A percentile compares a stretch with the other conserved stretches of the same genome.
These are phyloP conservation scores for Asteroscopus sphinx DNA, from an alignment of 2,888 invertebrate genomes.

Conservation along the genomic window DNA sequence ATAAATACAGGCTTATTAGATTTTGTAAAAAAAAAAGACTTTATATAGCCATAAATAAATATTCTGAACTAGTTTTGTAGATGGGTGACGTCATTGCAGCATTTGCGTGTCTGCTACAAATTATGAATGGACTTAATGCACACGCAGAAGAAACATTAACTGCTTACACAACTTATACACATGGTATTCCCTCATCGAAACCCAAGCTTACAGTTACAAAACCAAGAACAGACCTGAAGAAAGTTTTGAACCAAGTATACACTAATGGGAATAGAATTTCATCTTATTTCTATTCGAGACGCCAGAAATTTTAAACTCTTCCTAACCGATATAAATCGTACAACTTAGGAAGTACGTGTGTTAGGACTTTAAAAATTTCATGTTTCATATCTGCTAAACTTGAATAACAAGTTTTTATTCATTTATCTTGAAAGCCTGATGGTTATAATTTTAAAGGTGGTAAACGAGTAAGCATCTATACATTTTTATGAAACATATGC, in stretches of 20 bases:
- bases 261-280: slow-evolving; percentile 51
- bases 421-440: slow-evolving; percentile 25
- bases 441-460: slow-evolving; percentile 18
- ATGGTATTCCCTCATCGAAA: slow-evolving; percentile 1
- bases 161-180: slow-evolving; percentile 9
- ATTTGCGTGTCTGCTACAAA: slow-evolving; percentile 25
- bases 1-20: too few species aligned
- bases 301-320: slow-evolving; percentile 43
- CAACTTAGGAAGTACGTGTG: slow-evolving; percentile 36
- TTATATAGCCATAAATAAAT: neutral
- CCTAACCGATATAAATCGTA: slow-evolving; percentile 33
- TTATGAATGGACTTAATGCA: slow-evolving; percentile 17
- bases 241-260: slow-evolving; percentile 6
- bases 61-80: neutral
- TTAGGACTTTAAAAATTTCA: slow-evolving; percentile 41
- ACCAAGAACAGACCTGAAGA: neutral
- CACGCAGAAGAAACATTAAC: slow-evolving; percentile 14
- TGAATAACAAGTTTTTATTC: slow-evolving; percentile 25
- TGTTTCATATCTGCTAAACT: slow-evolving; percentile 25
- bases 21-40: too few species aligned
- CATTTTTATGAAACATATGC: too few species aligned
- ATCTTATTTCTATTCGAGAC: slow-evolving; percentile 42
- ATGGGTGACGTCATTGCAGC: slow-evolving; percentile 4
- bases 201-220: too few species aligned
- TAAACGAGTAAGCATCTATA: slow-evolving; percentile 1